Base-by-base conservation (phyloP, 2,113 vertebrate genomes). In the Verasper variegatus region DNA sequence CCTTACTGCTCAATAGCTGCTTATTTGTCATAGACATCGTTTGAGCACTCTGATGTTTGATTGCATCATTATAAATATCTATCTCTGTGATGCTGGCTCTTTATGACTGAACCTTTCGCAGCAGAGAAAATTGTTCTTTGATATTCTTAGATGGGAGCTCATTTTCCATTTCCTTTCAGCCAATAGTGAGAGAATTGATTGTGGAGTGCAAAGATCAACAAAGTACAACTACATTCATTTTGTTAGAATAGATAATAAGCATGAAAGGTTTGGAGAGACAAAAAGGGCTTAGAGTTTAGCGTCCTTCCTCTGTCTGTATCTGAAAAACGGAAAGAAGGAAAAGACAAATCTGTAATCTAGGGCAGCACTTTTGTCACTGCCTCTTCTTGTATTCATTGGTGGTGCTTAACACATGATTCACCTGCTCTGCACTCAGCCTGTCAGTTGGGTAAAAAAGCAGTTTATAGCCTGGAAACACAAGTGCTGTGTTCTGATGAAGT, bases 401-500 rank as follows among this genome's bases (percentile, higher is more conserved):
- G 37, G 7, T 2, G 15, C n/a, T 51, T 40, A 18, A 60, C 13
- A 14, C 9, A 31, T 21, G 3, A 68, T 60, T 61, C 40, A 45
- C 54, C 72, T 42, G 23, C 10, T 23, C 18, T 81, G 37, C 55
- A 5, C 20, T 35, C 52, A 11, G 26, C 42, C 60, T 56, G 5
- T 63, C 72, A n/a, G 67, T 63, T 31, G 17, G 67, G 27, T 67
- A 72, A 63, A 64, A 79, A 80, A 66, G 40, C 63, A 23, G 4
- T 14, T 31, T 69, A 52, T 55, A 55, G 68, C 57, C 64, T 45
- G 47, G n/a, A 67, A 80, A 49, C 56, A 40, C n/a, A 71, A 72
- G 26, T 64, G 57, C 24, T 56, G n/a, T 68, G 20, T 75, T 78
- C 65, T 78, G 73, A 90, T 92, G 84, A 91, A 85, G 87, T 92